Percentiles rank a stretch among this genome's conserved stretches.
Evolutionary conservation across 2,888 invertebrate species (phyloP).

Genomic region (Auanema sp.): DNA sequence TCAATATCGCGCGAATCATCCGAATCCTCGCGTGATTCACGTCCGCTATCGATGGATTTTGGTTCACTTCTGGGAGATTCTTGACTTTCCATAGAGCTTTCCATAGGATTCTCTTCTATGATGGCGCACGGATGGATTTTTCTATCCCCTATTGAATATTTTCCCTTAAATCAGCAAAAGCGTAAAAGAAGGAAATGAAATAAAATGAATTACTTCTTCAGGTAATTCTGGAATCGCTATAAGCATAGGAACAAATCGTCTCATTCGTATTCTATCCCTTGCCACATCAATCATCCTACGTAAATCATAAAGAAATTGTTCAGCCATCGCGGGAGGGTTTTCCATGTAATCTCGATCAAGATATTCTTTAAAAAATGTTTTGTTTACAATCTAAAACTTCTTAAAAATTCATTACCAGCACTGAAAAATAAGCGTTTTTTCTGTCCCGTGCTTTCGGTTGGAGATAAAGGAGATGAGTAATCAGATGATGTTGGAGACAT

Average conservation of each 20-base stretch:
- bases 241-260: slow-evolving; percentile 43
- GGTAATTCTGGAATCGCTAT: slow-evolving; percentile 35
- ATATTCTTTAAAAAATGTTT: slow-evolving; percentile 71
- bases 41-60: slow-evolving; percentile 34
- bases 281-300: slow-evolving; percentile 66
- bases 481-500: not conserved
- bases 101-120: not conserved
- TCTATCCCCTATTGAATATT: too few relatives aligned
- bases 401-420: slow-evolving; percentile 15
- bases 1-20: slow-evolving; percentile 10
- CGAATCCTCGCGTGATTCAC: slow-evolving; percentile 30
- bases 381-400: not conserved
- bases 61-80: slow-evolving; percentile 22
- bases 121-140: too few relatives aligned
- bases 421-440: slow-evolving; percentile 30
- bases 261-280: slow-evolving; percentile 43
- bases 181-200: not conserved
- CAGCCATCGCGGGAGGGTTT: slow-evolving; percentile 85
- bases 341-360: slow-evolving; percentile 83
- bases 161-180: too few relatives aligned
- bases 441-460: not conserved
- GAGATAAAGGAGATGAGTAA: not conserved
- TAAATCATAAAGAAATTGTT: slow-evolving; percentile 79
- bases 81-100: not conserved
- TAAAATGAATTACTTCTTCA: slow-evolving; percentile 1